Percentiles rank a stretch among this genome's conserved stretches.
Conservation (phyloP, 2,113 vertebrate species). For the Sus scrofa region T2T-Sscrofa CM000824.6:188260001-188260500, state of each 20-base stretch:
- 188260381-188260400: background rate
- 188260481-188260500: background rate
- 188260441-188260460: background rate
- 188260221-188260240: background rate
- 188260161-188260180: background rate
- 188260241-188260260: background rate
- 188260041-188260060: background rate
- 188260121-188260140: background rate
- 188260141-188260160: background rate
- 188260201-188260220: background rate
- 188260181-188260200: background rate
- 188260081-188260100: background rate
- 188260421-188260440: background rate
- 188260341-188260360: conserved; percentile 49
- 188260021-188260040: background rate
- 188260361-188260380: background rate
- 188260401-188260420: conserved; percentile 1
- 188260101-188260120: background rate
- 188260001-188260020: background rate
- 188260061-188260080: background rate
- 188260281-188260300: conserved; percentile 57
- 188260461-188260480: background rate
- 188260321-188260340: conserved; percentile 35
- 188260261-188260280: background rate
- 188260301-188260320: background rate